Evolutionary conservation across 2,797 vertebrate species (phyloP).

Genomic region (Helicolenus hilgendorfi): DNA sequence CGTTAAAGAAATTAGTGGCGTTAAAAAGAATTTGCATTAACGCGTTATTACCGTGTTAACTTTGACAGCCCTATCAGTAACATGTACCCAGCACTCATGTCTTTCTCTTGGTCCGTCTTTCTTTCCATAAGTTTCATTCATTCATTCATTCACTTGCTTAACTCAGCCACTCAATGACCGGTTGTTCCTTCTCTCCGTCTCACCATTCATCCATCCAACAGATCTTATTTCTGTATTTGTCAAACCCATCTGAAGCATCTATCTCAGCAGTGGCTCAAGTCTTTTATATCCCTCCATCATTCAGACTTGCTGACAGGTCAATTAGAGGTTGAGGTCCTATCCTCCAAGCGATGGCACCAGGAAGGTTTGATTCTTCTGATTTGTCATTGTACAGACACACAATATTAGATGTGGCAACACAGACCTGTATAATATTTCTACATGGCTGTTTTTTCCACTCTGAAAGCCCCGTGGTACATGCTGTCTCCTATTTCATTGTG

Average conservation of each 20-base stretch:
- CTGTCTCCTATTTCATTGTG: slow-evolving; percentile 16
- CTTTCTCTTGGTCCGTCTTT: background rate
- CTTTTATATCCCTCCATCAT: slow-evolving; percentile 46
- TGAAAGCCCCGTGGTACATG: slow-evolving; percentile 11
- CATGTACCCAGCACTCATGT: background rate
- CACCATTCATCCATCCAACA: slow-evolving; percentile 27
- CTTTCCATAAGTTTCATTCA: slow-evolving; percentile 2
- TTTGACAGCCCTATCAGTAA: background rate
- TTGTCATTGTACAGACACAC: slow-evolving; percentile 17
- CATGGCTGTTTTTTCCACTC: background rate
- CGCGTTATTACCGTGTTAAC: background rate
- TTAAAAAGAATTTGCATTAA: background rate
- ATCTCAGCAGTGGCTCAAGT: slow-evolving; percentile 23
- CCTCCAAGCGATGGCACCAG: slow-evolving; percentile 6
- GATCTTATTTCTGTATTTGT: slow-evolving; percentile 35
- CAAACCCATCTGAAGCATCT: slow-evolving; percentile 29
- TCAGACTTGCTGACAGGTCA: slow-evolving; percentile 53
- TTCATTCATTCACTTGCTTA: background rate
- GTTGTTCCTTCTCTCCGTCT: slow-evolving; percentile 2
- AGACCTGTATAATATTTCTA: slow-evolving; percentile 14
- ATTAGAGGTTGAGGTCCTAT: slow-evolving; percentile 56
- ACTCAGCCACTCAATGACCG: slow-evolving; percentile 13
- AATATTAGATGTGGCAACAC: slow-evolving; percentile 41
- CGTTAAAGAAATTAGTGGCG: background rate
- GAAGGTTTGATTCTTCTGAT: slow-evolving; percentile 43